These are phyloP conservation scores for Busseola fusca DNA, from an alignment of 2,888 invertebrate genomes.

Conservation along the genomic window DNA sequence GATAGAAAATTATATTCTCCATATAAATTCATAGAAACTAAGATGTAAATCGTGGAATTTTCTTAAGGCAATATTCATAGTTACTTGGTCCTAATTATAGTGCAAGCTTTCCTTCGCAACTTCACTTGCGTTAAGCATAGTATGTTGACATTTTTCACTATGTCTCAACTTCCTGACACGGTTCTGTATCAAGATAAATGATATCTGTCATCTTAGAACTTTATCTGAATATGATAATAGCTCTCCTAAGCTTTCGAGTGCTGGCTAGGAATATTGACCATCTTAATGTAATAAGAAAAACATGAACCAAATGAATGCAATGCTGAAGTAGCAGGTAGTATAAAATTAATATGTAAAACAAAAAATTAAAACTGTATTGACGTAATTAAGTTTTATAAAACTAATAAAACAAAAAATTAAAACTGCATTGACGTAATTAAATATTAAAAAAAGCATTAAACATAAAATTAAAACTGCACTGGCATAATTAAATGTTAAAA, in stretches of 20 bases:
- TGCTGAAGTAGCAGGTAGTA: neutral
- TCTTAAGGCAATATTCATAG: constrained; percentile 14
- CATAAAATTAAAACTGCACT: too few relatives aligned
- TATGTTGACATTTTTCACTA: constrained; percentile 41
- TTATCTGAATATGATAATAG: constrained; percentile 17
- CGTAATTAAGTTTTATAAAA: too few relatives aligned
- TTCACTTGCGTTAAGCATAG: constrained; percentile 1
- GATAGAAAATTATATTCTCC: neutral
- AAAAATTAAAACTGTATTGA: too few relatives aligned
- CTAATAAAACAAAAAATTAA: too few relatives aligned
- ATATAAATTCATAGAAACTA: neutral
- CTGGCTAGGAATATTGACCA: constrained; percentile 8
- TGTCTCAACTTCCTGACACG: constrained; percentile 33
- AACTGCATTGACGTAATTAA: too few relatives aligned
- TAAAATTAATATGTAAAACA: too few relatives aligned
- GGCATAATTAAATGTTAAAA: too few relatives aligned
- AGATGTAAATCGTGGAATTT: constrained; percentile 1
- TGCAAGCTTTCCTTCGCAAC: constrained; percentile 44
- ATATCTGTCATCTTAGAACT: constrained; percentile 30
- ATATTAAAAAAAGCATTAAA: too few relatives aligned
- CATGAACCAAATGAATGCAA: too few relatives aligned
- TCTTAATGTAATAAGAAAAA: too few relatives aligned
- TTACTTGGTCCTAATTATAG: constrained; percentile 22
- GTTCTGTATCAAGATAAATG: constrained; percentile 30
- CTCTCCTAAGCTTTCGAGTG: neutral